Evolutionary conservation across 2,797 vertebrate genomes (phyloP).

Genomic region (Eptatretus atami): DNA sequence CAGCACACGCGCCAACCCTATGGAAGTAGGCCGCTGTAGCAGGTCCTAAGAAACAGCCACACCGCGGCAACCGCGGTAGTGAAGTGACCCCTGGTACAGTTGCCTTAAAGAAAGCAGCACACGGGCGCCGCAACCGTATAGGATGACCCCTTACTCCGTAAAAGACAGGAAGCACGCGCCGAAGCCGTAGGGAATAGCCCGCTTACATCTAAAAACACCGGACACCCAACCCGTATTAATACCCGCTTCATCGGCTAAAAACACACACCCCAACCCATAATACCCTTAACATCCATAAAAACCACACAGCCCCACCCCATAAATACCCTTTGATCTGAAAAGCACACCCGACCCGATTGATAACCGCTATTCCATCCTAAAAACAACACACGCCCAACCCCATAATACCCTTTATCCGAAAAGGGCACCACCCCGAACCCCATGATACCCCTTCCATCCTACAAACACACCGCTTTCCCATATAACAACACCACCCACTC

Average conservation of each 20-base stretch:
- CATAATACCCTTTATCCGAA: neutral
- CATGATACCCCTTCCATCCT: neutral
- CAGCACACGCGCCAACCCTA: too few relatives aligned
- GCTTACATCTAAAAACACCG: neutral
- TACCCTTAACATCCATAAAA: neutral
- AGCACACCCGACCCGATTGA: too few relatives aligned
- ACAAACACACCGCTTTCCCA: neutral
- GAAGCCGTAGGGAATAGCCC: too few relatives aligned
- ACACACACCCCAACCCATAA: neutral
- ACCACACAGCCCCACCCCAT: neutral
- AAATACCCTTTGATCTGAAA: neutral
- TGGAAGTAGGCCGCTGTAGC: too few relatives aligned
- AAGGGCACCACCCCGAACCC: neutral
- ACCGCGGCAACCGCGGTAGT: too few relatives aligned
- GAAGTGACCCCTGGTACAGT: too few relatives aligned
- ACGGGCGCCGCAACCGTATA: too few relatives aligned
- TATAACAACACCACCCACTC: too few relatives aligned
- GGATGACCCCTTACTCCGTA: too few relatives aligned
- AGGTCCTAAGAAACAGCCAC: too few relatives aligned
- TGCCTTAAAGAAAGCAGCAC: too few relatives aligned
- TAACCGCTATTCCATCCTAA: neutral
- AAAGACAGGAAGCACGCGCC: too few relatives aligned
- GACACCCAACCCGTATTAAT: neutral
- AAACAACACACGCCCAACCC: neutral
- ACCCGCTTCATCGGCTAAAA: neutral